Conservation (phyloP, 1,140 invertebrate genomes). For the Paralvinella palmiformis region DNA sequence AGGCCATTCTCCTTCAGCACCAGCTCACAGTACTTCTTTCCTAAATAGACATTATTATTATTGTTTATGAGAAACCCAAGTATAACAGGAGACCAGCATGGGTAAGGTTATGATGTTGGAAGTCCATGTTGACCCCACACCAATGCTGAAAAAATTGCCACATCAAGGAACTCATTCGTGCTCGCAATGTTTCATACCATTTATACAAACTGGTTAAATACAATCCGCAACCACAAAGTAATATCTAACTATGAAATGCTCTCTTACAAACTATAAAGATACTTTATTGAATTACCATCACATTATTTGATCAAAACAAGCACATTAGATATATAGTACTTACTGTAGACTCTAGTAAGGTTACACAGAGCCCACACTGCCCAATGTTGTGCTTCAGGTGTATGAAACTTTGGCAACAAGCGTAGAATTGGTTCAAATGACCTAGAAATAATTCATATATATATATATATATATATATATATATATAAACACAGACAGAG, state of each 20-base stretch:
- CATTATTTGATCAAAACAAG: background rate
- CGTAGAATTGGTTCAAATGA: slow-evolving; percentile 87
- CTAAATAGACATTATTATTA: slow-evolving; percentile 53
- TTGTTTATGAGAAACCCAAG: too few species aligned
- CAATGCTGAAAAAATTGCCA: background rate
- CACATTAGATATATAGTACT: slow-evolving; percentile 50
- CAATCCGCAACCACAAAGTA: too few species aligned
- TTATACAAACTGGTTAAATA: too few species aligned
- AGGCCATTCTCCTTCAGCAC: slow-evolving; percentile 80
- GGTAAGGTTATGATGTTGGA: background rate
- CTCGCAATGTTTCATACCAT: too few species aligned
- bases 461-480: too few species aligned
- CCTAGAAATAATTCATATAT: slow-evolving; percentile 35
- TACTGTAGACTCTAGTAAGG: slow-evolving; percentile 84
- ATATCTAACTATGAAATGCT: too few species aligned
- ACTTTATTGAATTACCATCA: too few species aligned
- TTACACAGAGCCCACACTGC: slow-evolving; percentile 97
- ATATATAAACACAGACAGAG: too few species aligned
- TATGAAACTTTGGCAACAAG: slow-evolving; percentile 71
- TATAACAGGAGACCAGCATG: too few species aligned
- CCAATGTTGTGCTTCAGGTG: slow-evolving; percentile 89
- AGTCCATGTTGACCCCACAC: background rate
- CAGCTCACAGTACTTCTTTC: slow-evolving; percentile 83
- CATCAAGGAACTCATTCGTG: too few species aligned
- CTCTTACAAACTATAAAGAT: too few species aligned